Evolutionary conservation across 2,797 vertebrate species (phyloP), one percentile per base, ranked within the genome.

Genomic region (Triplophysa bombifrons): DNA sequence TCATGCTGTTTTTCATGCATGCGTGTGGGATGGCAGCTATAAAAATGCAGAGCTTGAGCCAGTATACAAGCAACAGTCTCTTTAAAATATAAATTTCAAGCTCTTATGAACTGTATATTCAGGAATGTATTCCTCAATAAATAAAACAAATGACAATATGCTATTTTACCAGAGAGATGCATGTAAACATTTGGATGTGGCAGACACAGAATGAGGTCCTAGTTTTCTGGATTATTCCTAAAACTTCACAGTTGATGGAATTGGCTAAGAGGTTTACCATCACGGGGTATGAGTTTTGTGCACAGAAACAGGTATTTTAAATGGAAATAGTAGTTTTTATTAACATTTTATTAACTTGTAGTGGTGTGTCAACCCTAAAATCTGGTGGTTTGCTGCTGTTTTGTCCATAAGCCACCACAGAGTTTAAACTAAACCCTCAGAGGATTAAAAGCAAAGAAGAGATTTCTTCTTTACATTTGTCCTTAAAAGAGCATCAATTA

Each of bases 1-100:
- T 61, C 58, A 61, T 34, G 34, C 34, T 80, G 34, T 46, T 76
- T 68, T 77, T 38, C 22, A 34, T 20, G 65, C 63, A 53, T 53
- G 51, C 30, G 81, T 81, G 84, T 85, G 78, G 81, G 81, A 72
- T 78, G 83, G 46, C 22, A 69, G n/a, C 10, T 44, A 61, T 68
- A 74, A 56, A 50, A 14, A 73, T 34, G 51, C 80, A 74, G 55
- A 82, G 68, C 50, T 76, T 70, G 56, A 84, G 58, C 9, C 51
- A 30, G 63, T 19, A 60, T 38, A 30, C 34, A 66, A 22, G 61
- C 61, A 48, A 41, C 19, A 20, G 22, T 66, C 30, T 58, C 22
- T 51, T 56, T 41, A 30, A 30, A 27, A 12, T 0, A 3, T 34
- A 61, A 20, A 58, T 60, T 46, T 48, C 50, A 67, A 67, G 11